Percentiles rank a stretch among this genome's conserved stretches.
These are phyloP conservation scores for Apteryx owenii DNA, from an alignment of 2,113 vertebrate genomes.

Conservation along the genomic window DNA sequence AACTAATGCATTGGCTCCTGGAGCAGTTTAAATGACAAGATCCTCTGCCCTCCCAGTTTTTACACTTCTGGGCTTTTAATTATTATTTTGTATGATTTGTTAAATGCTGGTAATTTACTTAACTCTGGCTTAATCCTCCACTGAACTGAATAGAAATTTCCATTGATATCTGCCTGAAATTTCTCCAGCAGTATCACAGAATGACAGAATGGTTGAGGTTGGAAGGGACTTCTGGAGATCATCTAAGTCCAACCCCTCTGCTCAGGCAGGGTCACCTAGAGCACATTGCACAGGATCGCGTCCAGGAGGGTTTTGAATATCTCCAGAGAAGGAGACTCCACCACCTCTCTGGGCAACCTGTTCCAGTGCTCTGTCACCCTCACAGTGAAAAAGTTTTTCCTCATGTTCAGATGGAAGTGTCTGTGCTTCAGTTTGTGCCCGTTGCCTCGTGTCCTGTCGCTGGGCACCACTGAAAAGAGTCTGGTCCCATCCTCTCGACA, in stretches of 20 bases:
- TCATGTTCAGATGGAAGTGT: too few relatives aligned
- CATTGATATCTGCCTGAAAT: background rate
- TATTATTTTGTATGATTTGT: background rate
- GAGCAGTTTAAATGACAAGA: background rate
- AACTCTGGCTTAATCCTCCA: background rate
- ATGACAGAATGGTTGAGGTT: too few relatives aligned
- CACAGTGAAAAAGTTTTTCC: too few relatives aligned
- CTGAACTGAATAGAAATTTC: background rate
- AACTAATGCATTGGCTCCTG: background rate
- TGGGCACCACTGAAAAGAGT: too few relatives aligned
- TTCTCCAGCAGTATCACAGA: background rate
- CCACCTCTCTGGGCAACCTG: too few relatives aligned
- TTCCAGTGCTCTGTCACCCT: too few relatives aligned
- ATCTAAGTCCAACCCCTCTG: background rate
- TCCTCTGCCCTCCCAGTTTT: background rate
- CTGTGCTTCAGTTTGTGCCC: too few relatives aligned
- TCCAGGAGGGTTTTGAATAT: too few relatives aligned
- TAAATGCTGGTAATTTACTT: conserved; percentile 15
- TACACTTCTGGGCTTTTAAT: background rate
- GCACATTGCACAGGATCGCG: background rate
- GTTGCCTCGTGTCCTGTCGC: too few relatives aligned
- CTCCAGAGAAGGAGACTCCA: too few relatives aligned
- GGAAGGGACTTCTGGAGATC: background rate
- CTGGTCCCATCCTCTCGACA: too few relatives aligned
- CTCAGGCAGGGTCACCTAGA: background rate